Evolutionary conservation across 2,888 invertebrate species (phyloP).

Genomic region (Acanthosepion lycidas): DNA sequence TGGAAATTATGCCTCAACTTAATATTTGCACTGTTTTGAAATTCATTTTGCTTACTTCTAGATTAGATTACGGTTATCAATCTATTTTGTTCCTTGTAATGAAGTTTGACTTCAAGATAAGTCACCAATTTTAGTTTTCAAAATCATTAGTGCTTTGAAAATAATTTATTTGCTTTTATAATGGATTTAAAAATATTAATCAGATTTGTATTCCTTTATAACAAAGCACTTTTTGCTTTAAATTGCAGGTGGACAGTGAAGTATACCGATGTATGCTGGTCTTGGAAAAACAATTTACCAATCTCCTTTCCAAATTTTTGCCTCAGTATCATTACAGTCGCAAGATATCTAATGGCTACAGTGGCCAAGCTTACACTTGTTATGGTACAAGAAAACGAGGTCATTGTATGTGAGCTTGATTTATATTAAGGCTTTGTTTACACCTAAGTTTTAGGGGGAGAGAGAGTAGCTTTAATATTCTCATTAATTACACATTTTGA

Average conservation of each 20-base stretch:
- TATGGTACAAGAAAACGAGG: slow-evolving; percentile 54
- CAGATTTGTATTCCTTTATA: not conserved
- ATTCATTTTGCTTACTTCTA: too few species aligned
- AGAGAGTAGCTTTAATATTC: not conserved
- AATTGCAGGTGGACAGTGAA: slow-evolving; percentile 64
- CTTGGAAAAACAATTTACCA: slow-evolving; percentile 65
- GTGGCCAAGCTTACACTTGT: slow-evolving; percentile 52
- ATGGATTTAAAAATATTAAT: not conserved
- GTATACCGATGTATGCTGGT: slow-evolving; percentile 63
- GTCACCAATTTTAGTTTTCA: too few species aligned
- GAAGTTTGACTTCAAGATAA: too few species aligned
- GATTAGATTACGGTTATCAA: too few species aligned
- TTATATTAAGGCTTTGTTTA: not conserved
- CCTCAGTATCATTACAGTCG: slow-evolving; percentile 63
- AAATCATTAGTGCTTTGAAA: not conserved
- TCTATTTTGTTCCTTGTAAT: too few species aligned
- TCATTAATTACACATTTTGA: not conserved
- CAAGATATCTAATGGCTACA: slow-evolving; percentile 53
- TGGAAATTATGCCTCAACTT: too few species aligned
- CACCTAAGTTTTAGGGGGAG: not conserved
- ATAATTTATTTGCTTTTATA: not conserved
- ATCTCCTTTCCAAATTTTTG: slow-evolving; percentile 60
- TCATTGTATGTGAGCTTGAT: slow-evolving; percentile 43
- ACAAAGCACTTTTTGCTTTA: not conserved
- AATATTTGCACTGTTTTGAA: too few species aligned